phyloP scores from a whole-genome alignment of 2,888 invertebrate genomes.

The Chrysotoxum bicinctum region DNA sequence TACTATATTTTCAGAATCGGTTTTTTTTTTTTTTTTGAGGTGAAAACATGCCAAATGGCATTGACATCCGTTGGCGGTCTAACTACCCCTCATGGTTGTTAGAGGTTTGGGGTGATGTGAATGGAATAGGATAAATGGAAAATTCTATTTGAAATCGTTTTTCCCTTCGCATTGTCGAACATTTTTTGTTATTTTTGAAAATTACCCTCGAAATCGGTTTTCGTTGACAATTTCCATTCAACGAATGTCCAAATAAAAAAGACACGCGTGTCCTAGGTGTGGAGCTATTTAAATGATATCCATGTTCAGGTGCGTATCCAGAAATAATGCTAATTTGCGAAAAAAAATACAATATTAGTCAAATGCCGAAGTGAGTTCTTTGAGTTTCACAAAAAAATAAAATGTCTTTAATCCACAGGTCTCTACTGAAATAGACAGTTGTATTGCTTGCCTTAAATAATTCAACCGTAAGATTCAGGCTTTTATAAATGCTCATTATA shows the following conservation, averaged over 20 bases:
- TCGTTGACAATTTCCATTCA: slow-evolving; percentile 35
- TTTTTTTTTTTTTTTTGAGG: not conserved
- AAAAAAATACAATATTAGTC: too few relatives aligned
- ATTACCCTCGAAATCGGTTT: slow-evolving; percentile 31
- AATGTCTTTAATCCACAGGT: too few relatives aligned
- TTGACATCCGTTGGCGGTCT: slow-evolving; percentile 23
- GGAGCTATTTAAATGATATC: not conserved
- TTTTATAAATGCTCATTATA: too few relatives aligned
- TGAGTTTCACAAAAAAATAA: too few relatives aligned
- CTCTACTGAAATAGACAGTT: too few relatives aligned
- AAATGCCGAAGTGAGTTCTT: too few relatives aligned
- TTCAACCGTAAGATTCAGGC: too few relatives aligned
- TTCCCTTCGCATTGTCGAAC: too few relatives aligned
- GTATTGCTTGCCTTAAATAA: too few relatives aligned
- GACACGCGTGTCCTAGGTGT: slow-evolving; percentile 17
- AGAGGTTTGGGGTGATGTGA: not conserved
- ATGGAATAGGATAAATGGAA: slow-evolving; percentile 3
- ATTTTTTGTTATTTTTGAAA: slow-evolving; percentile 26
- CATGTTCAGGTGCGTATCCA: not conserved
- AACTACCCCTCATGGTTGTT: not conserved
- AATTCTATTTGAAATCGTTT: slow-evolving; percentile 52
- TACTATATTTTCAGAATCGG: not conserved
- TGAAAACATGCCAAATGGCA: slow-evolving; percentile 51
- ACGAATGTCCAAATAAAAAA: not conserved
- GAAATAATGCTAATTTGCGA: too few relatives aligned